Base-by-base conservation (phyloP, 2,888 invertebrate species). In the Xanthorhoe spadicearia region DNA sequence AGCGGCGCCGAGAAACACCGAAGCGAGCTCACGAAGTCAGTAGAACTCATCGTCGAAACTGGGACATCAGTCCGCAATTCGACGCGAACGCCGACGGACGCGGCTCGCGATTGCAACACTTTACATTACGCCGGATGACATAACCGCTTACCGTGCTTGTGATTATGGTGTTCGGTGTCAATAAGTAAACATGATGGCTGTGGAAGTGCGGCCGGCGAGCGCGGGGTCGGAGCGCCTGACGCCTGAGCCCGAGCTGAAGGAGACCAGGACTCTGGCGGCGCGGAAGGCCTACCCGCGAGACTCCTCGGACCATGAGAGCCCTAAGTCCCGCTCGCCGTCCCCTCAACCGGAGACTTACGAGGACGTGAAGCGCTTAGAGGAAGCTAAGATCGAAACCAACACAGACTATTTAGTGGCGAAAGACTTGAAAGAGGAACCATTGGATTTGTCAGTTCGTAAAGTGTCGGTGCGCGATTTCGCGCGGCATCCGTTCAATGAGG, bases 381-480 rank as follows among this genome's bases (percentile, higher is more conserved):
- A 56, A n/a, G 54, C 59, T 17, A 48, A 15, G 48, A 15, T 48
- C 48, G 48, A 15, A 15, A 7, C 43, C 13, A 38, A 43, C 10
- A 43, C 13, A 38, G 53, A 63, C 38, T 48, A 56, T 57, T 63
- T 61, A 64, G 64, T 66, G 82, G 10, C 53, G 10, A 68, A 69
- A 49, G 61, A 53, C 19, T 49, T 51, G 65, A 94, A 95, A 74
- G 96, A 96, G 75, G 95, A 95, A 68, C 97, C 97, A 15, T 87
- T 97, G 86, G 97, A 98, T 93, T 93, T 97, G 84, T 96, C 97
- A 76, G 95, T 96, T 68, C 88, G 92, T 62, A 90, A 91, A 77
- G 93, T 93, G 73, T 85, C 93, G 17, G 93, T 93, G 68, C 84
- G 92, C 77, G 93, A 93, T 55, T 93, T 93, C 80, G 93, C 93